Evolutionary conservation across 2,797 vertebrate genomes (phyloP), one percentile per base, ranked within the genome.

Genomic region (Cuculus canorus): DNA sequence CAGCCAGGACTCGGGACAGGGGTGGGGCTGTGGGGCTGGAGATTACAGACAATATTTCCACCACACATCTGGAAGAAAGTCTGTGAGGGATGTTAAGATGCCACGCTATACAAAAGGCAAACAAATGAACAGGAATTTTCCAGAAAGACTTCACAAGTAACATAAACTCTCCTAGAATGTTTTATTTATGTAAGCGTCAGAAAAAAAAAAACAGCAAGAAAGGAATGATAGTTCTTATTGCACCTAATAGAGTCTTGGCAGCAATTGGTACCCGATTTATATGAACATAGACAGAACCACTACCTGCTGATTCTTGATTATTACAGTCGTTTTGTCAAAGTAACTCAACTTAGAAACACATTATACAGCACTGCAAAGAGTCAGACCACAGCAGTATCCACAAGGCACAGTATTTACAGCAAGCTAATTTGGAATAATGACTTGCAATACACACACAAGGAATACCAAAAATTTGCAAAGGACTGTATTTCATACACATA

Each of bases 241-340:
- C 47, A 92, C 56, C 63, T 88, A 88, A 84, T 23, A 77, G 73
- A 90, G 21, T 16, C 80, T 82, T 93, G 95, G 93, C 94, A 95
- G 93, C 88, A 93, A 95, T 82, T 73, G 83, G 73, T 80, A 28
- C 81, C 73, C 96, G 95, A 95, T 95, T 96, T 96, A 94, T 95
- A 82, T 14, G 60, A 94, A 88, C 86, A 79, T 3, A 79, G 73
- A 59, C 77, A 94, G 78, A 95, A 88, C 70, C 81, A 86, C 70
- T 95, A 83, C 93, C 95, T 96, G 93, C 93, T 96, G 94, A 92
- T 95, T 76, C 43, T 82, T 90, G 92, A 94, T 95, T 96, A 95
- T 88, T 95, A 77, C 80, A 86, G 92, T 82, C 60, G 0, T 93
- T 96, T 92, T 93, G 81, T 95, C 93, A 92, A 92, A 93, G 83